Base-by-base conservation (phyloP, 2,888 invertebrate genomes). In the Euphydryas editha region DNA sequence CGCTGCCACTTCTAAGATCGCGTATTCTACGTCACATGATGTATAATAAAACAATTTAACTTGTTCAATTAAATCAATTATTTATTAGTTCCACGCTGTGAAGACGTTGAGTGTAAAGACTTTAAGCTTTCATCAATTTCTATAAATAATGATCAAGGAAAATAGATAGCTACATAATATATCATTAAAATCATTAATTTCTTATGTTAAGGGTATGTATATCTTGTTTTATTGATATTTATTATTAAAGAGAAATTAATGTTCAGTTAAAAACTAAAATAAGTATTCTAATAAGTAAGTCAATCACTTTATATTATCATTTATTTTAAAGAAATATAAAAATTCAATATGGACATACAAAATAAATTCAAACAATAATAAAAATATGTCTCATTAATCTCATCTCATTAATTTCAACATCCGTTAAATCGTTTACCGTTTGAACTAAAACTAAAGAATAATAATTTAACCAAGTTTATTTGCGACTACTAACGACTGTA, bases 21-120 rank as follows among this genome's bases (percentile, higher is more conserved):
- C 39, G 8, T 30, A 30, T 8, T 7, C 8, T 30, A 30, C 30
- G 6, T 30, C 8, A 30, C 30, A 30, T 30, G 8, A 30, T 30
- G 8, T 11, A 39, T 39, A 39, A 13, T 39, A 11, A 39, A 1
- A 39, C 37, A 10, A 11, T 10, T 37, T 37, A 11, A 37, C 5
- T 13, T 17, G 46, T 56, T 24, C 17, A 47, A 46, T 56, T 20
- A 56, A 62, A 57, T 57, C 37, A 62, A 46, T 62, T 47, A 55
- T 62, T 46, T 36, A 55, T 55, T 62, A 62, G 62, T 21, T 37
- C 59, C 69, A 61, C 57, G 57, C 59, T 66, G 65, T 30, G 65
- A 63, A 49, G 44, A n/a, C 46, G 59, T 64, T 61, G 54, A 3
- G 30, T 30, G 30, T 30, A 30, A 30, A 8, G 30, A 30, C 30